Evolutionary conservation across 2,797 vertebrate species (phyloP), one percentile per base, ranked within the genome.

Genomic region (Coluber constrictor): DNA sequence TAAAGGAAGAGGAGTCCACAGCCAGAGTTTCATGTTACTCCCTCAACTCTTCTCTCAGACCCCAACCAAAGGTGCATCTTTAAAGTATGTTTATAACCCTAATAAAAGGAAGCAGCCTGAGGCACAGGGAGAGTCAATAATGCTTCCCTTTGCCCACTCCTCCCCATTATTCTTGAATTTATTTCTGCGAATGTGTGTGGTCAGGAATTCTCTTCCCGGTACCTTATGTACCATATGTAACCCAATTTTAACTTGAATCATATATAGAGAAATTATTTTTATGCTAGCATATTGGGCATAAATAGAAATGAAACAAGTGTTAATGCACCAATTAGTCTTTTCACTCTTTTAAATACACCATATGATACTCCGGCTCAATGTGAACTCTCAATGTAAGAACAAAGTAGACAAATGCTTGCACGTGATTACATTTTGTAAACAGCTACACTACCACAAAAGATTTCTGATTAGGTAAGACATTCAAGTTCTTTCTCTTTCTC

Each of bases 21-120:
- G 95, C 90, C 94, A 91, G 56, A 56, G 59, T 11, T 95, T 94
- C 94, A 93, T 96, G 94, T 90, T 94, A 95, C 90, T 94, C 95
- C 92, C 94, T 59, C 57, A 79, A 59, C 2, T 47, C 11, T 47
- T 88, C 47, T 93, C 87, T 93, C 86, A 94, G 92, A 54, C 32
- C 92, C 92, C 92, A 94, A 47, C 94, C 10, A 94, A 92, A 96
- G 59, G 83, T 25, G 90, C 95, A 94, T 86, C 87, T 37, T 90
- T 29, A 90, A 94, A 95, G 79, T 90, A 90, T 95, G 93, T 95
- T 94, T 47, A 95, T 66, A 94, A 93, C 63, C 92, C 87, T 94
- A 96, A 96, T 90, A 94, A 93, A 43, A 91, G 79, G 93, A 94
- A 95, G 87, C 93, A 57, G 93, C 91, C 93, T 88, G 70, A 94